Evolutionary conservation across 2,113 vertebrate genomes (phyloP).

Genomic region (Catharus bicknelli): DNA sequence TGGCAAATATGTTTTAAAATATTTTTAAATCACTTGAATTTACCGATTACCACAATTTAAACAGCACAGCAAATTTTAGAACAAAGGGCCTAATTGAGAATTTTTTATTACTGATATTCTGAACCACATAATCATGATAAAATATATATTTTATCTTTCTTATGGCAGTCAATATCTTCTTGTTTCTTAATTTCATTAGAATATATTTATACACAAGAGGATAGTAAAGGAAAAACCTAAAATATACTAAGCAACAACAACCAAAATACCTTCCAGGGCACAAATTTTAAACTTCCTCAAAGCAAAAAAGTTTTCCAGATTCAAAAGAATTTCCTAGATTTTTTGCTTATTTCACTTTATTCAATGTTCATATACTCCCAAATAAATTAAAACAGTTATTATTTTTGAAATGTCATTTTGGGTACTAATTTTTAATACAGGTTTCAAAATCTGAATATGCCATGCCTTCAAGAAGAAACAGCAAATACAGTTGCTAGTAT

Average conservation of each 20-base stretch:
- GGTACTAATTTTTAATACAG: slow-evolving; percentile 55
- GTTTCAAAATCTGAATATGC: slow-evolving; percentile 83
- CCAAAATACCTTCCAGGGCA: not conserved
- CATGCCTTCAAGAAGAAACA: slow-evolving; percentile 78
- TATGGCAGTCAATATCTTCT: not conserved
- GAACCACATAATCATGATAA: not conserved
- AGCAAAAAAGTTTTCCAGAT: not conserved
- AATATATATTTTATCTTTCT: not conserved
- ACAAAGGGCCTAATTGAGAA: not conserved
- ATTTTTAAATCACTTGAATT: not conserved
- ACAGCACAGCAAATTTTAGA: not conserved
- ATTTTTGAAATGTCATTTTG: not conserved
- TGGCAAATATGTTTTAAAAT: not conserved
- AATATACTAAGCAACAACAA: not conserved
- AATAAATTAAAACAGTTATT: not conserved
- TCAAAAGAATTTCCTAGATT: not conserved
- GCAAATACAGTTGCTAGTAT: slow-evolving; percentile 58
- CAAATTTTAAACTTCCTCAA: not conserved
- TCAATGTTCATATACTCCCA: not conserved
- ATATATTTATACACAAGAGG: not conserved
- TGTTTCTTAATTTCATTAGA: not conserved
- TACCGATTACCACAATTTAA: not conserved
- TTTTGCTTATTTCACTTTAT: not conserved
- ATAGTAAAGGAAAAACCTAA: not conserved
- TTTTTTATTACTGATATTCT: not conserved